Conservation (phyloP, 35 echinoderm and acorn worm genomes). For the Ophioderma brevispina region DNA sequence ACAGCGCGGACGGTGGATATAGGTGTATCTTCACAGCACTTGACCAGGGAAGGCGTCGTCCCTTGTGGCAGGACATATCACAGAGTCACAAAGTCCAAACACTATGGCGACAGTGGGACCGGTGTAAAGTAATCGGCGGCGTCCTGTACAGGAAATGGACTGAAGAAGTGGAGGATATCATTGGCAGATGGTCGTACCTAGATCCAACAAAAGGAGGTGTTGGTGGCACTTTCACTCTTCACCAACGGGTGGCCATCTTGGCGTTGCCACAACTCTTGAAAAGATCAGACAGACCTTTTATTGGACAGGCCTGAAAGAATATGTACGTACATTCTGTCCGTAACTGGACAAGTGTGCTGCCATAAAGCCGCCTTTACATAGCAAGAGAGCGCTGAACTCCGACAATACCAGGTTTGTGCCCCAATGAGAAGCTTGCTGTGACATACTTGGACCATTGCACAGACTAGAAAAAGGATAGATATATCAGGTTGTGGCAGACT, state of each 20-base stretch:
- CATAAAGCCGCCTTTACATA: background rate
- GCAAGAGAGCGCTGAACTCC: background rate
- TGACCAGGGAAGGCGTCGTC: background rate
- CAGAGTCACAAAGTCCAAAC: background rate
- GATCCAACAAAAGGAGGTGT: background rate
- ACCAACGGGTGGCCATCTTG: constrained; percentile 45
- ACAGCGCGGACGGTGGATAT: no score
- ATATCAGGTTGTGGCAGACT: constrained; percentile 42
- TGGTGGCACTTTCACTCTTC: constrained; percentile 6
- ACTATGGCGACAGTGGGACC: constrained; percentile 47
- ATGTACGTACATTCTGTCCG: constrained; percentile 5
- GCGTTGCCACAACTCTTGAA: constrained; percentile 18
- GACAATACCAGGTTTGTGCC: background rate
- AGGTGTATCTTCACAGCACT: constrained; percentile 8
- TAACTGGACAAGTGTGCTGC: constrained; percentile 12
- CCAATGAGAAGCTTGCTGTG: constrained; percentile 45
- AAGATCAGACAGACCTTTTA: constrained; percentile 36
- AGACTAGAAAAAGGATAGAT: constrained; percentile 38
- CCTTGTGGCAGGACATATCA: background rate
- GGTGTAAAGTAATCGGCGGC: background rate
- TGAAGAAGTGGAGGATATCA: background rate
- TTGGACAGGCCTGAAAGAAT: constrained; percentile 36
- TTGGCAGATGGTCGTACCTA: constrained; percentile 36
- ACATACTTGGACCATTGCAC: constrained; percentile 55
- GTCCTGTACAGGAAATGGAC: constrained; percentile 15